Base-by-base conservation (phyloP, 1,140 invertebrate species). In the Diachasmimorpha longicaudata region DNA sequence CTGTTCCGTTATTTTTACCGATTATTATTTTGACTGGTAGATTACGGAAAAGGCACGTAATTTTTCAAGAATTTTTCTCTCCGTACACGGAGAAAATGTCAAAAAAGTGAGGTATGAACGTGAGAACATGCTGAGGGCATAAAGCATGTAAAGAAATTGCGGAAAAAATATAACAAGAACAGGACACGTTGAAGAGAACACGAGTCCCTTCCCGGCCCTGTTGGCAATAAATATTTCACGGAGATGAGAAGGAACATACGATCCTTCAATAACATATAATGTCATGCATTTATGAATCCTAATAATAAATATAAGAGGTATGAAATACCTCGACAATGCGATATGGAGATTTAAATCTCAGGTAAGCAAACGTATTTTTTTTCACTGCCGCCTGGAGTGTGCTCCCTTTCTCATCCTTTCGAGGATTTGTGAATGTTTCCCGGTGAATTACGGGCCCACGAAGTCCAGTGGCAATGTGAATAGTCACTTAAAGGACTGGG, bases 241-340 rank as follows among this genome's bases (percentile, higher is more conserved):
- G 19, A 3, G 23, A 13, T 36, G 21, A 14, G 58, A 14, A 66
- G 23, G 19, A 66, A 11, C 23, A 42, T 9, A 4, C 13, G 39
- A 31, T 66, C 11, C 58, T 66, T 31, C 58, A 66, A 66, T 66
- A 66, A 66, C 14, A 66, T 31, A 66, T 66, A 66, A 66, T 66
- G 23, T 66, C 23, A 66, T 66, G 58, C 58, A 66, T 23, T 66
- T 66, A 66, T 66, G 58, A 66, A 66, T 66, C 25, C 58, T 66
- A 66, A 66, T 66, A 66, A 66, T 66, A 66, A 31, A 66, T 66
- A 66, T 66, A 66, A 66, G 58, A 66, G 58, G 58, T 66, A 31
- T 21, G 55, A 58, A 58, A 19, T 48, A 9, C n/a, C n/a, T 3
- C 4, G 48, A 55, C 48, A 55, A 55, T 55, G 48, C n/a, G 14